Base-by-base conservation (phyloP, 2,888 invertebrate genomes). In the Leucoma salicis region DNA sequence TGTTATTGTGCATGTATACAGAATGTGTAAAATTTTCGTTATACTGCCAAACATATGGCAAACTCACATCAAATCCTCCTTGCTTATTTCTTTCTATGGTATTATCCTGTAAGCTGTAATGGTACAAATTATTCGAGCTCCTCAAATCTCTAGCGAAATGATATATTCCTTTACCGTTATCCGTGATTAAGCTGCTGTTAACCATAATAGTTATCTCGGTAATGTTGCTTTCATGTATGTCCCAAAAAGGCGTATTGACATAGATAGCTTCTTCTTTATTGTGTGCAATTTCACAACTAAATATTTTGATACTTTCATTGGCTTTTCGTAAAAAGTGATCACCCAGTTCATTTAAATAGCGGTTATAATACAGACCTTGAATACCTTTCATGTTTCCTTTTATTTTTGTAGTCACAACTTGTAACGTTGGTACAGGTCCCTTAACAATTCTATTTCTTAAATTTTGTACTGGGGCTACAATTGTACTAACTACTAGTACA, bases 21-120 rank as follows among this genome's bases (percentile, higher is more conserved):
- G 96, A 95, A 83, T 99, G 99, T 0, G 97, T 97, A 63, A 95
- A 96, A 71, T 97, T 97, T 80, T 97, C 97, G 70, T 97, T 96
- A 69, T 97, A 97, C 64, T 97, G 95, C 97, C 97, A 97, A 1
- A 98, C 98, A 60, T 97, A 97, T 0, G 99, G 99, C 25, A 99
- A 82, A 8, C 94, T 92, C 3, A 99, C 91, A 65, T 96, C 94
- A 55, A 99, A 94, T 0, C 99, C 99, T 8, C 97, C 97, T 15
- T 92, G 92, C 45, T 91, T 90, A 69, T 99, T 99, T 53, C 95
- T 92, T 71, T 96, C 96, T 49, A 99, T 92, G 0, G 95, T 93
- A 46, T 95, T 95, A 66, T 97, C 95, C 74, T 95, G 95, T 34
- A 99, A 79, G 15, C 96, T 91, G 92, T 99, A 99, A 74, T 99